Conservation (phyloP, 2,888 invertebrate species). For the Tenthredo amoena region DNA sequence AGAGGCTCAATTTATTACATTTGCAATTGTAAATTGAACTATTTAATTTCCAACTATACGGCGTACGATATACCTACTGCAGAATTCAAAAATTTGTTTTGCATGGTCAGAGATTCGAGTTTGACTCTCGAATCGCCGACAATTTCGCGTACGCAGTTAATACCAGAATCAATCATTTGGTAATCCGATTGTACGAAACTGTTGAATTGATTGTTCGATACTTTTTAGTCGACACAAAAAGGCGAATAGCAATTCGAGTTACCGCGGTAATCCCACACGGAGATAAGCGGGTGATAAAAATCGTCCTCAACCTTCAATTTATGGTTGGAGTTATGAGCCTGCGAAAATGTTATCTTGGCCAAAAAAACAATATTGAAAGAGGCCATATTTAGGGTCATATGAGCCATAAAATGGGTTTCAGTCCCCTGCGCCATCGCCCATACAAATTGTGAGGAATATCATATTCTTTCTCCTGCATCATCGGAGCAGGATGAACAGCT, state of each 20-base stretch:
- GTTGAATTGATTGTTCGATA: neutral
- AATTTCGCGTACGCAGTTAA: neutral
- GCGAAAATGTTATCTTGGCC: neutral
- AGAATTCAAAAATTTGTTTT: neutral
- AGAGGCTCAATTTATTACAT: neutral
- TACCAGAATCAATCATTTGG: neutral
- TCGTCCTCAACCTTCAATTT: neutral
- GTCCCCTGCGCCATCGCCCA: neutral
- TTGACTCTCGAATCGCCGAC: neutral
- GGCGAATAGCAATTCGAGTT: neutral
- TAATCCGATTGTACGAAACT: neutral
- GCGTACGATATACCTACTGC: neutral
- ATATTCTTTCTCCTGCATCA: neutral
- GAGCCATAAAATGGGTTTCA: neutral
- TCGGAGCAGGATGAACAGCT: neutral
- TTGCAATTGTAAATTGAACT: neutral
- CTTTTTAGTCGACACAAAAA: neutral
- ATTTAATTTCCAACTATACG: neutral
- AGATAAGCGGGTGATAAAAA: neutral
- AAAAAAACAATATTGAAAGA: neutral
- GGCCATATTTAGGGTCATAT: neutral
- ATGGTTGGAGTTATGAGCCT: neutral
- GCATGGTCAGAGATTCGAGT: neutral
- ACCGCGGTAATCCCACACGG: neutral
- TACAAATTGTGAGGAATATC: neutral